Percentiles rank a stretch among this genome's conserved stretches.
These are phyloP conservation scores for Chrysaora quinquecirrha DNA, from an alignment of 30 jellyfish, hydroid and myxozoan species.

Conservation along the genomic window DNA sequence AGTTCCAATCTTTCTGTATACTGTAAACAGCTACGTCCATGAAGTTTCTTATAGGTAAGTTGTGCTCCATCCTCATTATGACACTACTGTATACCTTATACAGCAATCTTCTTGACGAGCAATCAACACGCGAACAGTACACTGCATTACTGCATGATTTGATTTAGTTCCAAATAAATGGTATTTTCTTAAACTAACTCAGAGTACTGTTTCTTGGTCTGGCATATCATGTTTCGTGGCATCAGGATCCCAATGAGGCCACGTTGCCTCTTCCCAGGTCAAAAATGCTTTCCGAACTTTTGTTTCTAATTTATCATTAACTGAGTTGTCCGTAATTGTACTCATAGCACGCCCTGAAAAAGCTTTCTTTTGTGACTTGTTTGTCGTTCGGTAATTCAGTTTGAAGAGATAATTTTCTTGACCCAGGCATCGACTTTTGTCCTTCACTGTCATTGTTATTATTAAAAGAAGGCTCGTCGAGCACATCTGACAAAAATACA, in stretches of 20 bases:
- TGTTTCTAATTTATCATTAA: not conserved
- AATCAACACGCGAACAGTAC: too few relatives aligned
- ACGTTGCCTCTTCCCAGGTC: slow-evolving; percentile 66
- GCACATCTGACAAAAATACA: slow-evolving; percentile 68
- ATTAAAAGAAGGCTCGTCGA: slow-evolving; percentile 81
- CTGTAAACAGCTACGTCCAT: too few relatives aligned
- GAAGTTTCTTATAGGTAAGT: too few relatives aligned
- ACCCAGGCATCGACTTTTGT: slow-evolving; percentile 9
- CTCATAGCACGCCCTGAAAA: slow-evolving; percentile 23
- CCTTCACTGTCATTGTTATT: not conserved
- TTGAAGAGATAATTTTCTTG: slow-evolving; percentile 75
- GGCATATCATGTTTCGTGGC: slow-evolving; percentile 79
- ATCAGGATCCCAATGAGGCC: slow-evolving; percentile 89
- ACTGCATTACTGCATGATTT: too few relatives aligned
- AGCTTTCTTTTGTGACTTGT: slow-evolving; percentile 16
- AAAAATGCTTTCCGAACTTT: slow-evolving; percentile 24
- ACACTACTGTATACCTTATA: too few relatives aligned
- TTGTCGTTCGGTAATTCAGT: slow-evolving; percentile 26
- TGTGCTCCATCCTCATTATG: too few relatives aligned
- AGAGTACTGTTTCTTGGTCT: slow-evolving; percentile 81
- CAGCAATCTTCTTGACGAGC: too few relatives aligned
- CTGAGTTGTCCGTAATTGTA: not conserved
- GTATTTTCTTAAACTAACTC: too few relatives aligned
- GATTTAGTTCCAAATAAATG: too few relatives aligned
- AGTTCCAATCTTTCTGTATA: too few relatives aligned